Conservation (phyloP, 2,797 vertebrate species). For the Sebastes cheni region DNA sequence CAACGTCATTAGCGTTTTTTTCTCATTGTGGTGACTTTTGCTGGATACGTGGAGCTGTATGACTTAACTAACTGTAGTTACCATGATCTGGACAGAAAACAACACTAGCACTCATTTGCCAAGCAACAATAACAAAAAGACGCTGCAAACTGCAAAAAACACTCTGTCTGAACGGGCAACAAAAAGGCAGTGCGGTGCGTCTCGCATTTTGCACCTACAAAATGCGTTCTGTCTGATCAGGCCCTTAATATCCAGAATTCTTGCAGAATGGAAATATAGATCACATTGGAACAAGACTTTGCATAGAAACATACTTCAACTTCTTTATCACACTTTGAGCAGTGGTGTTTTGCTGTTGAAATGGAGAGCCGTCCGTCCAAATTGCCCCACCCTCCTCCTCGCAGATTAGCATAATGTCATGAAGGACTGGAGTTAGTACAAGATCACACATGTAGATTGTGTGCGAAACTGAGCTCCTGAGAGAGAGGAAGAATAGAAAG, state of each 20-base stretch:
- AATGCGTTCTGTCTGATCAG: no score
- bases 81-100: no score
- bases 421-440: conserved; percentile 1
- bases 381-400: neutral
- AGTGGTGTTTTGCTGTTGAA: conserved; percentile 13
- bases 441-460: conserved; percentile 19
- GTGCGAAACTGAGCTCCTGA: neutral
- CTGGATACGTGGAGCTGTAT: no score
- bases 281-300: neutral
- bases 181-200: neutral
- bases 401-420: conserved; percentile 25
- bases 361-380: neutral
- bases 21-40: no score
- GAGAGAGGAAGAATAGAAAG: neutral
- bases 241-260: neutral
- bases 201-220: no score
- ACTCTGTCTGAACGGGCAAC: neutral
- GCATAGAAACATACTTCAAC: neutral
- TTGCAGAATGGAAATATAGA: neutral
- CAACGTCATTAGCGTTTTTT: no score
- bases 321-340: neutral
- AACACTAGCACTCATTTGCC: no score
- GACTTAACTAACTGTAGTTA: no score
- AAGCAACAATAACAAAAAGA: no score
- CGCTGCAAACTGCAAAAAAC: no score